Evolutionary conservation across 2,113 vertebrate genomes (phyloP).

Genomic region (Aleadryas rufinucha): DNA sequence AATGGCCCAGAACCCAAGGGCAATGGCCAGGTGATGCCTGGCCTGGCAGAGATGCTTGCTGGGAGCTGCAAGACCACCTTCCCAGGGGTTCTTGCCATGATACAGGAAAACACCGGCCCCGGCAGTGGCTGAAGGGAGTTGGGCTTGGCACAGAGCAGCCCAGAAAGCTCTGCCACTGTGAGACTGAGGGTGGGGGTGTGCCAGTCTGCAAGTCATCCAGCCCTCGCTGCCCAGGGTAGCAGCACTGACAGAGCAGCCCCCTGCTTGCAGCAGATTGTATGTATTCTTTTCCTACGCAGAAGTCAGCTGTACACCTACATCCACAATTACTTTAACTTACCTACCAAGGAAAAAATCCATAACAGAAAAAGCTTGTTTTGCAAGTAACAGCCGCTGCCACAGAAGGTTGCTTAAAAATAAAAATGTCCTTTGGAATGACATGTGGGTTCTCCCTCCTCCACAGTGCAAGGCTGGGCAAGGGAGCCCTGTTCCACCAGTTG

Average conservation of each 20-base stretch:
- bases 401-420: background rate
- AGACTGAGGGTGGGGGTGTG: background rate
- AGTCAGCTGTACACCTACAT: background rate
- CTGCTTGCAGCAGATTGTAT: background rate
- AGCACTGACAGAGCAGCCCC: background rate
- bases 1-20: background rate
- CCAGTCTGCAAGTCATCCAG: background rate
- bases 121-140: background rate
- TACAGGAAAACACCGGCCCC: background rate
- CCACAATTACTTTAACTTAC: background rate
- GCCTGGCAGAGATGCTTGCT: fast-evolving
- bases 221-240: fast-evolving
- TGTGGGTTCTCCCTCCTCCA: background rate
- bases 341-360: background rate
- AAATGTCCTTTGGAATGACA: background rate
- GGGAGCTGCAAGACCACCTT: background rate
- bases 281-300: background rate
- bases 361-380: background rate
- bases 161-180: fast-evolving
- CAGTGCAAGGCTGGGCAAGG: background rate
- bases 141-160: background rate
- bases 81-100: fast-evolving
- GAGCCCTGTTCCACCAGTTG: background rate
- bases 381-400: background rate
- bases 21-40: background rate